phyloP scores from a whole-genome alignment of 2,797 vertebrate genomes.

The Amblyraja radiata region DNA sequence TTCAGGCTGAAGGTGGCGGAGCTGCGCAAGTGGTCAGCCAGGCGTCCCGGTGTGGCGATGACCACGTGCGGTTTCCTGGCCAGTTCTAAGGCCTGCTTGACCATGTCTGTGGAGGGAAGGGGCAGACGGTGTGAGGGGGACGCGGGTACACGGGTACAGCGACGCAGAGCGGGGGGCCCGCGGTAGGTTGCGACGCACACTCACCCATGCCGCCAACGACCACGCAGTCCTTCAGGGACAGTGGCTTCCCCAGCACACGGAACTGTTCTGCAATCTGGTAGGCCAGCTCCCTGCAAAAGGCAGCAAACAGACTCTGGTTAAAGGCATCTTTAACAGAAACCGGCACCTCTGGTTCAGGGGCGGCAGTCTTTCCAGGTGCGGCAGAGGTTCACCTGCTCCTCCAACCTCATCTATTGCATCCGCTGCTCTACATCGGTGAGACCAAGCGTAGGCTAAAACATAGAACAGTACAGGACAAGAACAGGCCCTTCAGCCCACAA shows the following conservation, averaged over 20 bases:
- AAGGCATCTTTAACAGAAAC: neutral
- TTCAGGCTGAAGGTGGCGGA: slow-evolving; percentile 78
- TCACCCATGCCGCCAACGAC: slow-evolving; percentile 90
- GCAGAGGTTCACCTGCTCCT: too few relatives aligned
- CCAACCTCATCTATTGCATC: too few relatives aligned
- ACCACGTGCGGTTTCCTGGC: slow-evolving; percentile 83
- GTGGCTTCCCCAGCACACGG: slow-evolving; percentile 81
- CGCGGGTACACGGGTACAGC: neutral
- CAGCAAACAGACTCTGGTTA: neutral
- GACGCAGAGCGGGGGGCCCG: accelerated
- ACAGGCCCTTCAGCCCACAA: too few relatives aligned
- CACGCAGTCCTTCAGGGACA: slow-evolving; percentile 82
- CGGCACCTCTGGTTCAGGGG: too few relatives aligned
- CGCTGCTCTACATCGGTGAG: too few relatives aligned
- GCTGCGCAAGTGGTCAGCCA: slow-evolving; percentile 87
- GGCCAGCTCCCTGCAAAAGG: slow-evolving; percentile 74
- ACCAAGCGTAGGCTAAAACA: too few relatives aligned
- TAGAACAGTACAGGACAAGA: too few relatives aligned
- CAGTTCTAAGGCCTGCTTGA: slow-evolving; percentile 75
- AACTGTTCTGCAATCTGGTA: slow-evolving; percentile 96
- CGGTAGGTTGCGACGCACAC: accelerated
- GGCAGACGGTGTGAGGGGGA: neutral
- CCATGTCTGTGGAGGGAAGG: slow-evolving; percentile 70
- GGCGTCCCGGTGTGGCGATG: slow-evolving; percentile 80
- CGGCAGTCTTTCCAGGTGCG: too few relatives aligned